phyloP scores from a whole-genome alignment of 2,113 vertebrate species.

The Cheilinus undulatus region DNA sequence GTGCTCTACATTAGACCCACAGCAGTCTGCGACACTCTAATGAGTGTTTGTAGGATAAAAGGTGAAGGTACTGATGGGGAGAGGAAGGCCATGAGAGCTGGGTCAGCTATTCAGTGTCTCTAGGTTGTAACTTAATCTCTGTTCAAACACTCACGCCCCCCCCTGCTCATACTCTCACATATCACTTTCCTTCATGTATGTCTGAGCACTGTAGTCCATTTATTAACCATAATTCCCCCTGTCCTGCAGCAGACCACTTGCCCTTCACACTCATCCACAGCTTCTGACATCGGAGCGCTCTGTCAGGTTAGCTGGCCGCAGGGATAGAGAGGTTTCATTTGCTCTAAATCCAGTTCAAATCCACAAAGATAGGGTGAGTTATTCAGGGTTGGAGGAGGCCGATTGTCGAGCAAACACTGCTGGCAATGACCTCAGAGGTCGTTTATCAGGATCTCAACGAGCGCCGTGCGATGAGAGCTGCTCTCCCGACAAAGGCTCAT shows the following conservation, averaged over 20 bases:
- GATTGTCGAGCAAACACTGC: constrained; percentile 41
- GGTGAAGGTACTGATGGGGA: constrained; percentile 55
- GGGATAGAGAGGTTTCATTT: constrained; percentile 31
- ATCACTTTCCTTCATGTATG: constrained; percentile 5
- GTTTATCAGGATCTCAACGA: constrained; percentile 56
- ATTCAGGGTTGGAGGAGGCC: constrained; percentile 28
- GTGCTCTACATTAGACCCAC: constrained; percentile 23
- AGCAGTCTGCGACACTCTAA: not conserved
- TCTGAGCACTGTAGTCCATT: constrained; percentile 14
- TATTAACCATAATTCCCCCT: constrained; percentile 10
- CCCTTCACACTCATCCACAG: constrained; percentile 28
- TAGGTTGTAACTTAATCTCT: constrained; percentile 55
- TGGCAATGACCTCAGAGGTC: constrained; percentile 60
- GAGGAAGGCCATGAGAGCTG: constrained; percentile 20
- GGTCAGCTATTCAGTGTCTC: constrained; percentile 53
- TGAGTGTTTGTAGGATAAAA: constrained; percentile 41
- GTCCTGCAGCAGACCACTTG: constrained; percentile 1
- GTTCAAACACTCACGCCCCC: constrained; percentile 13
- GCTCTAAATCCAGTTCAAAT: constrained; percentile 51
- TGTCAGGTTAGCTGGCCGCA: constrained; percentile 19
- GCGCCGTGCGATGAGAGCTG: constrained; percentile 58
- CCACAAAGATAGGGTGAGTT: constrained; percentile 49
- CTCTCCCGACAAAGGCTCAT: constrained; percentile 59
- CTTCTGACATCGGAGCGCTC: constrained; percentile 19
- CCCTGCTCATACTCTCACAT: constrained; percentile 7